Evolutionary conservation across 1,140 invertebrate genomes (phyloP).

Genomic region (Prorops nasuta): DNA sequence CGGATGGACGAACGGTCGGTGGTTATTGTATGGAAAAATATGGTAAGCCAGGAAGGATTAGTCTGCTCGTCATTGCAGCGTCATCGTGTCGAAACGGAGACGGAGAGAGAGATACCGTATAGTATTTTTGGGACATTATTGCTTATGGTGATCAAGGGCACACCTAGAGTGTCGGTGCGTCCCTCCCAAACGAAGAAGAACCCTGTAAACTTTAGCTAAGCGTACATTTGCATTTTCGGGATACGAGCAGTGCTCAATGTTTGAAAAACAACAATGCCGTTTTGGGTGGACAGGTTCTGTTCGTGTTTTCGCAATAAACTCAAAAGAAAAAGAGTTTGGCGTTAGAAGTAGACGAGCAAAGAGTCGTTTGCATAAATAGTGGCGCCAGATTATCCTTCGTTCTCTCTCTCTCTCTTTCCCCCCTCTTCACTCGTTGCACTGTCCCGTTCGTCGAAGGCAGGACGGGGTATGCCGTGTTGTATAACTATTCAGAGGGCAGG

Average conservation of each 20-base stretch:
- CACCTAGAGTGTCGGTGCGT: constrained; percentile 32
- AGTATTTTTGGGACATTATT: constrained; percentile 34
- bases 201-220: too few relatives aligned
- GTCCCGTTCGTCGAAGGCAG: too few relatives aligned
- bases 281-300: too few relatives aligned
- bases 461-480: too few relatives aligned
- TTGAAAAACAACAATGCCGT: too few relatives aligned
- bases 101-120: too few relatives aligned
- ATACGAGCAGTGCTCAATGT: too few relatives aligned
- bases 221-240: too few relatives aligned
- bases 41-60: constrained; percentile 35
- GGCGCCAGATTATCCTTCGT: constrained; percentile 17
- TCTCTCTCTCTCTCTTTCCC: background rate
- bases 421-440: background rate
- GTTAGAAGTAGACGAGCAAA: background rate
- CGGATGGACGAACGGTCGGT: too few relatives aligned
- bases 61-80: constrained; percentile 19
- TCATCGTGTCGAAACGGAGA: constrained; percentile 28
- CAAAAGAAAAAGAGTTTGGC: too few relatives aligned
- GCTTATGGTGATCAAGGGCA: constrained; percentile 38
- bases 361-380: constrained; percentile 29
- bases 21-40: constrained; percentile 41
- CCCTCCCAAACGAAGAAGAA: background rate
- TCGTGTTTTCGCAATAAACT: too few relatives aligned
- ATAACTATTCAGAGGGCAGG: too few relatives aligned